These are phyloP conservation scores for Pectinophora gossypiella DNA, from an alignment of 1,140 invertebrate species.

Conservation along the genomic window DNA sequence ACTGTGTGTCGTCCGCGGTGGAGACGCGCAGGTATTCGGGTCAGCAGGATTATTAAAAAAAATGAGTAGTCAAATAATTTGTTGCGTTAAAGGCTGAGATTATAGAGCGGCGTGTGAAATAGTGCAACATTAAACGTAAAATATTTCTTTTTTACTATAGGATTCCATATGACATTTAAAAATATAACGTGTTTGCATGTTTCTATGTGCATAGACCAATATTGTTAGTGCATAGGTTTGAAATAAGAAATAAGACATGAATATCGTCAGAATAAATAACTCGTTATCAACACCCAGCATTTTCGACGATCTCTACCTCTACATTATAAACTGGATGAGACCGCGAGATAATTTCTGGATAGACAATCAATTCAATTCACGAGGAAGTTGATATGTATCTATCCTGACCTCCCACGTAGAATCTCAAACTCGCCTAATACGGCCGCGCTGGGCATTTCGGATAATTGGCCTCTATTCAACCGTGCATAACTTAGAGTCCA, in stretches of 20 bases:
- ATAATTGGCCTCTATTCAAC: constrained; percentile 26
- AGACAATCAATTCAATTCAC: constrained; percentile 21
- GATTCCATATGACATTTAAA: too few relatives aligned
- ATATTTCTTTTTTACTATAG: background rate
- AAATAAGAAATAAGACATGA: too few relatives aligned
- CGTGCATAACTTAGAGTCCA: constrained; percentile 17
- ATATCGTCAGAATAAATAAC: too few relatives aligned
- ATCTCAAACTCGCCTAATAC: constrained; percentile 6
- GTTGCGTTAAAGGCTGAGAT: background rate
- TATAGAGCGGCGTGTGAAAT: background rate
- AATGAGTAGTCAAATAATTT: constrained; percentile 5
- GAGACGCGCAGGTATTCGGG: constrained; percentile 20
- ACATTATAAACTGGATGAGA: background rate
- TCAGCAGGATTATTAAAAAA: constrained; percentile 13
- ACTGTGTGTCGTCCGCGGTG: background rate
- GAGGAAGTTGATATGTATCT: constrained; percentile 18
- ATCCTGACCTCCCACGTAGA: constrained; percentile 37
- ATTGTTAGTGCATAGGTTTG: too few relatives aligned
- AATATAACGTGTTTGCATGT: too few relatives aligned
- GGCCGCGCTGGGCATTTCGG: constrained; percentile 13
- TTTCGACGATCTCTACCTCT: too few relatives aligned
- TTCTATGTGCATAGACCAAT: too few relatives aligned
- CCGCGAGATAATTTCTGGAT: background rate
- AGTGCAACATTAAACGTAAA: too few relatives aligned
- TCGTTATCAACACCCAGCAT: too few relatives aligned